A percentile compares a stretch with the other conserved stretches of the same genome.
These are phyloP conservation scores for Bombus breviceps DNA, from an alignment of 1,140 invertebrate species.

Conservation along the genomic window DNA sequence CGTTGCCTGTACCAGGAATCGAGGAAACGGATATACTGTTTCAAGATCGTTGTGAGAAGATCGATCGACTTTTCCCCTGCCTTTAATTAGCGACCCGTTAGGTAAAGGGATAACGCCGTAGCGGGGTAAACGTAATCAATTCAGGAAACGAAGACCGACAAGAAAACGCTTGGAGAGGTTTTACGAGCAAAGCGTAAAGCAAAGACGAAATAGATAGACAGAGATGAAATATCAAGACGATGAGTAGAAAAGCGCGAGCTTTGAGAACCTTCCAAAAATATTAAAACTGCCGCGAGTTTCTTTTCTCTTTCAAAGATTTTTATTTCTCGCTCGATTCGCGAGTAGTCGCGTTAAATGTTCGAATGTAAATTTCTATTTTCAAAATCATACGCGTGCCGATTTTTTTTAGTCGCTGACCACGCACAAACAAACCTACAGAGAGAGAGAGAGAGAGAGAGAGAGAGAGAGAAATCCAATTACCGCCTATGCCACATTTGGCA, in stretches of 20 bases:
- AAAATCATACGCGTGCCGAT: neutral
- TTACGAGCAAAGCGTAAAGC: neutral
- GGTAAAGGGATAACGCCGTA: conserved; percentile 26
- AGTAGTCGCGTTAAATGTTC: neutral
- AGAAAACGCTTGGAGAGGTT: neutral
- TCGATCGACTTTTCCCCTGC: conserved; percentile 25
- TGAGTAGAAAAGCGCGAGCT: neutral
- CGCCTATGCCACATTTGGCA: conserved; percentile 50
- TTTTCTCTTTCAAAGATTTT: neutral
- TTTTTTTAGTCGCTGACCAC: conserved; percentile 28
- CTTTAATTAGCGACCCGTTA: conserved; percentile 26
- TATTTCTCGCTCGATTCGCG: neutral
- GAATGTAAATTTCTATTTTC: neutral
- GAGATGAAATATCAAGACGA: neutral
- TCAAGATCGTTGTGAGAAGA: conserved; percentile 27
- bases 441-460: conserved; percentile 1
- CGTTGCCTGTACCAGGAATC: conserved; percentile 49
- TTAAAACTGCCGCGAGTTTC: too few relatives aligned
- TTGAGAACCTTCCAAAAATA: neutral
- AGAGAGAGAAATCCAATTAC: conserved; percentile 58
- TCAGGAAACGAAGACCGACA: neutral
- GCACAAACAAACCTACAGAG: too few relatives aligned
- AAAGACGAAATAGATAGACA: neutral
- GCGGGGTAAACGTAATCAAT: conserved; percentile 19
- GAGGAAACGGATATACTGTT: conserved; percentile 51